Base-by-base conservation (phyloP, 2,113 vertebrate species). In the Macquaria australasica region DNA sequence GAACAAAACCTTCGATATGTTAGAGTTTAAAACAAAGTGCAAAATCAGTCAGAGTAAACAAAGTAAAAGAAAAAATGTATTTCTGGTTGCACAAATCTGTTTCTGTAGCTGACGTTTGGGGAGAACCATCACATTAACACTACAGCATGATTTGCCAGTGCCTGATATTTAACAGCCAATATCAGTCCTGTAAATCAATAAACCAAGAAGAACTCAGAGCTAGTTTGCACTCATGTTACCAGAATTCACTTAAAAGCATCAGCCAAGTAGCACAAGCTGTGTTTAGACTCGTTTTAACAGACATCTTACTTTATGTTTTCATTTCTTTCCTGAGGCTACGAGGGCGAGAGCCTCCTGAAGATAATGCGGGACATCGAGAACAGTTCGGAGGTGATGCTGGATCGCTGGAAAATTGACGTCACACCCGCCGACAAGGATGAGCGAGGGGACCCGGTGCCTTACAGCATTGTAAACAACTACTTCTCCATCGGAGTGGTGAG, bases 381-480 rank as follows among this genome's bases (percentile, higher is more conserved):
- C 95, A 98, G 98, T 90, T 95, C 96, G 31, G 97, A 97, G 87
- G 95, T 99, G 90, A 95, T 98, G 95, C 93, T 99, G 92, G 98
- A 99, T 85, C 97, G 98, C 88, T 99, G 98, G 98, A 97, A 96
- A 50, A 97, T 99, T 0, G 97, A 99, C 1, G 95, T 99, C 71
- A 94, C 96, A 53, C 96, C 97, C 59, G 95, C 96, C 1, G 97
- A 99, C 94, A 98, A 97, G 93, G 97, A 98, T 66, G 97, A 98
- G 93, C 97, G 96, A 75, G 97, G 97, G 68, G 98, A 98, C 91
- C 97, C 97, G 81, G 98, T 98, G 95, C 98, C 98, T 95, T 98
- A 99, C 94, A 97, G 95, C 79, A 99, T 99, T 87, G 94, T 99
- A 82, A 99, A 99, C 94, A 99, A 98, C 95, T 99, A 99, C 92